Evolutionary conservation across 2,888 invertebrate species (phyloP), one percentile per base, ranked within the genome.

Genomic region (Salticus scenicus): DNA sequence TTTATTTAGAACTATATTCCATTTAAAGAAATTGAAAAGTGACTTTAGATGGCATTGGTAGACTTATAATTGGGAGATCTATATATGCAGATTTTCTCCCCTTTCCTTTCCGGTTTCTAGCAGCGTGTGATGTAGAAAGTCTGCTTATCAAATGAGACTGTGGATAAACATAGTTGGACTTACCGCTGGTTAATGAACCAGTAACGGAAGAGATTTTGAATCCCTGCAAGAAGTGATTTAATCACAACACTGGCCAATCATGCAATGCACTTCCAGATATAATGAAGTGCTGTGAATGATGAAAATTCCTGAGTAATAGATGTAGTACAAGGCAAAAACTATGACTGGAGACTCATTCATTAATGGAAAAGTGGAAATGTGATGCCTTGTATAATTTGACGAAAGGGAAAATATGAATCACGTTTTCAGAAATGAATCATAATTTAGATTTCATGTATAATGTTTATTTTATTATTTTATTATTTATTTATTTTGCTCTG

Each of bases 181-280:
- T n/a, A 81, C 81, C 74, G 81, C 81, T 69, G 74, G 57, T 67
- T 74, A 81, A 81, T 74, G 81, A 70, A 81, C 64, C 28, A 42
- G 64, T 51, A 72, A 80, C 69, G 69, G 69, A 81, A 81, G 66
- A 66, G 69, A 30, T 37, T 66, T 80, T 67, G 24, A 81, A 51
- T 5, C 41, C 64, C 74, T 37, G 66, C 41, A 30, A 37, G 51
- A 28, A 66, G 8, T 14, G 51, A 80, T 31, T 17, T 51, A 47
- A 70, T 64, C 71, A 31, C 30, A 72, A 71, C 28, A 33, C 63
- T 63, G 41, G 1, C 41, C 31, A 24, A 51, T 72, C 78, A 31
- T 42, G 27, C 33, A 17, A 41, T 70, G 70, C 70, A 63, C 14
- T 37, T 20, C 67, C 2, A 5, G 67, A 0, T n/a, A 67, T 33